Conservation (phyloP, 2,797 vertebrate genomes). For the Thalassophryne amazonica region DNA sequence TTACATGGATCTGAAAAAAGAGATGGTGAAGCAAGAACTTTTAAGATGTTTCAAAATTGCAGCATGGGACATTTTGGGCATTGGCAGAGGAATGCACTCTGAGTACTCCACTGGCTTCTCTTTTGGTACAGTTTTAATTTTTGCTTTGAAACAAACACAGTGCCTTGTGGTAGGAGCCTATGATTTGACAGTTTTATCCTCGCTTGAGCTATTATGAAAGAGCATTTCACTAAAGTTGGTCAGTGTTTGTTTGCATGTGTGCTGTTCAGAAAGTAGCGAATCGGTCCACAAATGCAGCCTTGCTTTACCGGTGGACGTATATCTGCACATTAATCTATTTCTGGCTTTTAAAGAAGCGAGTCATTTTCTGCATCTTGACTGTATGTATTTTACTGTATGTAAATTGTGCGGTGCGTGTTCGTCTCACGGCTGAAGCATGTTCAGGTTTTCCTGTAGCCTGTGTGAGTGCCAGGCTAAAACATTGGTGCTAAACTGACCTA, state of each 20-base stretch:
- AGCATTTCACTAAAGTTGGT: too few species aligned
- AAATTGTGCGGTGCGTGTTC: conserved; percentile 4
- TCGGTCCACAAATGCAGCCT: background rate
- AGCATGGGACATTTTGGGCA: too few species aligned
- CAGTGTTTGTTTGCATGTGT: background rate
- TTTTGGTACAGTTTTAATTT: too few species aligned
- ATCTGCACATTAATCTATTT: background rate
- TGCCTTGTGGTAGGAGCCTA: too few species aligned
- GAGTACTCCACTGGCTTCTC: too few species aligned
- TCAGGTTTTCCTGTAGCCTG: conserved; percentile 3
- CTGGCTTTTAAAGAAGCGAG: background rate
- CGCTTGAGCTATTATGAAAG: too few species aligned
- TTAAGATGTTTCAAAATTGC: too few species aligned
- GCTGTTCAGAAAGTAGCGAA: conserved; percentile 4
- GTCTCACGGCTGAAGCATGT: conserved; percentile 7
- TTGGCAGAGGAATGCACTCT: too few species aligned
- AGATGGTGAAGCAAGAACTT: too few species aligned
- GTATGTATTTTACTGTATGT: background rate
- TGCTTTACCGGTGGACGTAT: background rate
- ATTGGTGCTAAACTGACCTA: conserved; percentile 53
- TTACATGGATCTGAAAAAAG: too few species aligned
- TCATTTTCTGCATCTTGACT: conserved; percentile 1
- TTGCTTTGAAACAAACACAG: too few species aligned
- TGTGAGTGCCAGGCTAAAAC: conserved; percentile 24
- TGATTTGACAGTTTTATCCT: too few species aligned